Evolutionary conservation across 2,797 vertebrate species (phyloP).

Genomic region (Botia almorhae): DNA sequence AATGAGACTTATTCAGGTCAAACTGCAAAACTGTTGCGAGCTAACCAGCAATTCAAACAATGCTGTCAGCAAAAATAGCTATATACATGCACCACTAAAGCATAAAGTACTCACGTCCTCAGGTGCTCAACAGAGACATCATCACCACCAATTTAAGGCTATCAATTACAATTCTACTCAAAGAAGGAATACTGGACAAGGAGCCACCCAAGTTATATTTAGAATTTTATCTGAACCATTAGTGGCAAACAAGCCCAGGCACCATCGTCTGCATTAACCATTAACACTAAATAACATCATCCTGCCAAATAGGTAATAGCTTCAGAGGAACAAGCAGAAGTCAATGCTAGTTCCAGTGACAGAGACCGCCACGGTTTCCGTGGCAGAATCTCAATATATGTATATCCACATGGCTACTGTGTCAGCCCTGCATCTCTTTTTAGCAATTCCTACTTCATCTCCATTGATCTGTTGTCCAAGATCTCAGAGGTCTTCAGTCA

Average conservation of each 20-base stretch:
- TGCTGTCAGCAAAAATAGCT: not conserved
- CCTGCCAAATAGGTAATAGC: not conserved
- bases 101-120: not conserved
- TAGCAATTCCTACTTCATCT: constrained; percentile 61
- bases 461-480: constrained; percentile 66
- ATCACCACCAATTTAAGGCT: not conserved
- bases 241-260: not conserved
- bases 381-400: constrained; percentile 54
- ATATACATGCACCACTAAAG: not conserved
- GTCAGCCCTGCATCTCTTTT: constrained; percentile 36
- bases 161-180: not conserved
- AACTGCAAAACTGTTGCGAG: not conserved
- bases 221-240: not conserved
- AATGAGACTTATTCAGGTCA: not conserved
- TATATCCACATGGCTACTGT: constrained; percentile 61
- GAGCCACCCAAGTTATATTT: not conserved
- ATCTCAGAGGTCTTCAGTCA: constrained; percentile 63
- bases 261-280: constrained; percentile 11
- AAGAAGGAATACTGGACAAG: constrained; percentile 17
- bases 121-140: not conserved
- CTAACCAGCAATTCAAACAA: not conserved
- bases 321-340: not conserved
- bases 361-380: constrained; percentile 26
- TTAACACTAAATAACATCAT: constrained; percentile 4
- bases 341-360: constrained; percentile 31